Evolutionary conservation across 2,113 vertebrate species (phyloP).

Genomic region (Paedocypris sp.): DNA sequence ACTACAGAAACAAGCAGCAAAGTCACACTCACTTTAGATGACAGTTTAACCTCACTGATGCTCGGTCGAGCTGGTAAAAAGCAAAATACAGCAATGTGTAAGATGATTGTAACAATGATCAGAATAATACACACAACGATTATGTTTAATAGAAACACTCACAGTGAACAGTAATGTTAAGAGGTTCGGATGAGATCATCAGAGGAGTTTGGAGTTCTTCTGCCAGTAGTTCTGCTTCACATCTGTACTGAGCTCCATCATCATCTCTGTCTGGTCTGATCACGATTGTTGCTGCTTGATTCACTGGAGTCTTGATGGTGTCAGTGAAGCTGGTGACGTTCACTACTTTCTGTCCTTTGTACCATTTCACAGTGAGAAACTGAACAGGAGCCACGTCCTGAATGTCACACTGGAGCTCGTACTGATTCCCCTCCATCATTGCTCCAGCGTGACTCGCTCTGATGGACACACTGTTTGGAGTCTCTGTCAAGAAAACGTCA

Average conservation of each 20-base stretch:
- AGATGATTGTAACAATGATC: too few relatives aligned
- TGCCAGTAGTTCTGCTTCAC: conserved; percentile 4
- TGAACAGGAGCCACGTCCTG: conserved; percentile 25
- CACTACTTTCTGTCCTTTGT: too few relatives aligned
- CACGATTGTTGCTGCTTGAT: background rate
- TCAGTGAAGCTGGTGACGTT: too few relatives aligned
- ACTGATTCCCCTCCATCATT: background rate
- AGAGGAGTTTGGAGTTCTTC: background rate
- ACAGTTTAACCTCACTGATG: too few relatives aligned
- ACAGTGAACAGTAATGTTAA: conserved; percentile 37
- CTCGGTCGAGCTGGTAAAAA: too few relatives aligned
- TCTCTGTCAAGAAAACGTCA: conserved; percentile 29
- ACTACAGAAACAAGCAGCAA: conserved; percentile 33
- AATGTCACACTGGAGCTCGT: conserved; percentile 53
- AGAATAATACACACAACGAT: too few relatives aligned
- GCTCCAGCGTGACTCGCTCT: too few relatives aligned
- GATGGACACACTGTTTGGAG: too few relatives aligned
- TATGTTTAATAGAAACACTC: conserved; percentile 30
- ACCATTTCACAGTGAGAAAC: too few relatives aligned
- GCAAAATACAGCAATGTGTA: too few relatives aligned
- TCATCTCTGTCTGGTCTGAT: conserved; percentile 5
- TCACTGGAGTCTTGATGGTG: background rate
- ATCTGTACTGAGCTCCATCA: conserved; percentile 12
- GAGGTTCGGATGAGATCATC: background rate
- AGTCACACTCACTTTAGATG: too few relatives aligned